Percentiles rank a stretch among this genome's conserved stretches.
Conservation (phyloP, 2,797 vertebrate genomes). For the Pampus argenteus region DNA sequence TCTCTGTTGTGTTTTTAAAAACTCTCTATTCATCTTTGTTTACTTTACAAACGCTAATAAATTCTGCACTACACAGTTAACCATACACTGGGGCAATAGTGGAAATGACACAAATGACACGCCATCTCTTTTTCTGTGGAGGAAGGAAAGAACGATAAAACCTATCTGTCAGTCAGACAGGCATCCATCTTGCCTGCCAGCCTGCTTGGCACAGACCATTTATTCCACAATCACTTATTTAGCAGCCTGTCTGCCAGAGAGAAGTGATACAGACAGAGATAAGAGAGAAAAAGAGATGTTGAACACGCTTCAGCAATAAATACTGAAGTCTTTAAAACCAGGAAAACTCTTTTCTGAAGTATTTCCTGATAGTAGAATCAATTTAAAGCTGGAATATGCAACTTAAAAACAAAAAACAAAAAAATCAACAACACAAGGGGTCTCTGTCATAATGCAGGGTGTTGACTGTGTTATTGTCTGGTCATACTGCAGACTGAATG, state of each 20-base stretch:
- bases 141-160: conserved; percentile 2
- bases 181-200: conserved; percentile 45
- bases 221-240: conserved; percentile 65
- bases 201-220: conserved; percentile 43
- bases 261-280: conserved; percentile 10
- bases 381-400: no score
- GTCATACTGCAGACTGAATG: conserved; percentile 28
- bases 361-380: neutral
- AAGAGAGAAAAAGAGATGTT: neutral
- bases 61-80: neutral
- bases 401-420: no score
- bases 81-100: neutral
- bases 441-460: conserved; percentile 25
- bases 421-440: no score
- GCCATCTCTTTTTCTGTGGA: neutral
- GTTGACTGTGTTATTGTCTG: conserved; percentile 36
- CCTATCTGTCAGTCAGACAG: neutral
- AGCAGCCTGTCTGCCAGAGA: conserved; percentile 33
- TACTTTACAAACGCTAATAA: neutral
- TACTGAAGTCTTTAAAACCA: conserved; percentile 4
- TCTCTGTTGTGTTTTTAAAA: neutral
- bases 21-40: neutral
- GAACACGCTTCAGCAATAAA: conserved; percentile 1
- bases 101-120: no score
- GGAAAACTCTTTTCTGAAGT: neutral